A percentile compares a stretch with the other conserved stretches of the same genome.
Evolutionary conservation across 2,113 vertebrate species (phyloP).

Genomic region (Misgurnus anguillicaudatus): DNA sequence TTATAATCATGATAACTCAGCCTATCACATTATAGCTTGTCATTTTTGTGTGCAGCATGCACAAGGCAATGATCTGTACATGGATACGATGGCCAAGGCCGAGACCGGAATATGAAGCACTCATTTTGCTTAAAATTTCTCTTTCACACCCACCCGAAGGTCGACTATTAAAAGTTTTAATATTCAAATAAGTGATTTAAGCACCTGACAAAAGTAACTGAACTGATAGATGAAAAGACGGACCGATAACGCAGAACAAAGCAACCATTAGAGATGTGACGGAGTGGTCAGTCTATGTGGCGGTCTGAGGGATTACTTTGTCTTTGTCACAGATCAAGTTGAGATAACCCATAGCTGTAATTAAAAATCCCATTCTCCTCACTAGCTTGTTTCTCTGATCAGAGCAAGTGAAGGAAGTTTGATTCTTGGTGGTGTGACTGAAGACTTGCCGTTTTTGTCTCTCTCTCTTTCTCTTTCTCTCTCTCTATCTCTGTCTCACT

Average conservation of each 20-base stretch:
- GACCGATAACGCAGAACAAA: conserved; percentile 45
- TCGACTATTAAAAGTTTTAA: conserved; percentile 45
- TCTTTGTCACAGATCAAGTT: conserved; percentile 50
- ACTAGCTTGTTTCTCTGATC: conserved; percentile 44
- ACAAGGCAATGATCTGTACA: neutral
- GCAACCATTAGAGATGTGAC: conserved; percentile 52
- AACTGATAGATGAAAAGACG: conserved; percentile 46
- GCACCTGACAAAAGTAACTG: conserved; percentile 47
- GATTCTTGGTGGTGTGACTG: conserved; percentile 44
- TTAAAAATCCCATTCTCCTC: conserved; percentile 48
- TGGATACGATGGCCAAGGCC: neutral
- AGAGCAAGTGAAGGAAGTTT: conserved; percentile 45
- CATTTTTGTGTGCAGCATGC: too few relatives aligned
- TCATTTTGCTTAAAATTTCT: conserved; percentile 24
- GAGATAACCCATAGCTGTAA: conserved; percentile 55
- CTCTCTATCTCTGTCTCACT: conserved; percentile 32
- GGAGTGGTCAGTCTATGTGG: conserved; percentile 33
- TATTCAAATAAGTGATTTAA: conserved; percentile 53
- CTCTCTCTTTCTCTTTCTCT: conserved; percentile 27
- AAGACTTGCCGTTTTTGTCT: conserved; percentile 47
- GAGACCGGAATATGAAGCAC: neutral
- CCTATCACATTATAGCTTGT: too few relatives aligned
- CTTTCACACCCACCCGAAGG: conserved; percentile 37
- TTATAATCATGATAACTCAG: too few relatives aligned
- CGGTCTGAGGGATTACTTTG: conserved; percentile 44